Conservation (phyloP, 1,140 invertebrate species). For the Drosophila ohnishii region DNA sequence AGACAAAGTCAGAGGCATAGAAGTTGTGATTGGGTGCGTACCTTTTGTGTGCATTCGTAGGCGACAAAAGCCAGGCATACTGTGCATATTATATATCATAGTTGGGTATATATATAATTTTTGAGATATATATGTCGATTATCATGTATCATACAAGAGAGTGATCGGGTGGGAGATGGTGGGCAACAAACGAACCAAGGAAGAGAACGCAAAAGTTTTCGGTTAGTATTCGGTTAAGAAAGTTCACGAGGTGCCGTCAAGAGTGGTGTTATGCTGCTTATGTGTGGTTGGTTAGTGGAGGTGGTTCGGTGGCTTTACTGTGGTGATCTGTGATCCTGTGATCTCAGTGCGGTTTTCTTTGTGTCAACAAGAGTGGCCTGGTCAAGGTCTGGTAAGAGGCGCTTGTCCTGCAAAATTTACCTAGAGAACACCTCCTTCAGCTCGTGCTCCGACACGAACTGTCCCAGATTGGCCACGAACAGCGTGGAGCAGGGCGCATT, state of each 20-base stretch:
- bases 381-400: background rate
- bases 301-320: conserved; percentile 17
- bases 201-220: conserved; percentile 52
- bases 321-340: conserved; percentile 17
- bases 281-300: conserved; percentile 22
- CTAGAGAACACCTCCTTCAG: conserved; percentile 98
- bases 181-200: conserved; percentile 55
- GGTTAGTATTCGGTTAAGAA: conserved; percentile 42
- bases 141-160: conserved; percentile 77
- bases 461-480: conserved; percentile 98
- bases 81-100: conserved; percentile 84
- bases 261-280: conserved; percentile 20
- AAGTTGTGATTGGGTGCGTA: conserved; percentile 84
- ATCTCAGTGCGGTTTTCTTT: conserved; percentile 37
- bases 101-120: conserved; percentile 48
- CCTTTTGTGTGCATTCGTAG: conserved; percentile 98
- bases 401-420: conserved; percentile 85
- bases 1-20: conserved; percentile 81
- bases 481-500: conserved; percentile 97
- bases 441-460: conserved; percentile 98
- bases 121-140: conserved; percentile 60
- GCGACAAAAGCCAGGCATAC: conserved; percentile 98
- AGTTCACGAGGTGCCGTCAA: conserved; percentile 41
- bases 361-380: conserved; percentile 15
- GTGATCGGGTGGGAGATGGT: conserved; percentile 52